phyloP scores from a whole-genome alignment of 2,888 invertebrate genomes.

The Heteropelma amictum region DNA sequence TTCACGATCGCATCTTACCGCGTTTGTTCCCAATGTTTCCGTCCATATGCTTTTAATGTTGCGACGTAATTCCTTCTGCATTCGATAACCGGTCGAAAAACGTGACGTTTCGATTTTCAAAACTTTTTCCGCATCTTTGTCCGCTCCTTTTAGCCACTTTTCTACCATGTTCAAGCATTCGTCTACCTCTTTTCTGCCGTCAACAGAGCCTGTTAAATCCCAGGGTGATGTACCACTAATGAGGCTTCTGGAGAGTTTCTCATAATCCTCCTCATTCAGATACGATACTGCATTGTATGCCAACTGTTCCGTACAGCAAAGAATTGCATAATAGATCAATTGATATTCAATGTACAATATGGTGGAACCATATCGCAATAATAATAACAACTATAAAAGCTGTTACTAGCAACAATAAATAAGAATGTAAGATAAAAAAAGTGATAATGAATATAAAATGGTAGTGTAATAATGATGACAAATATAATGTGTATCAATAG shows the following conservation, averaged over 20 bases:
- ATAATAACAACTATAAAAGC: too few species aligned
- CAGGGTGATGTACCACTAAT: slow-evolving; percentile 70
- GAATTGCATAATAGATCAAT: too few species aligned
- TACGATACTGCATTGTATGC: slow-evolving; percentile 84
- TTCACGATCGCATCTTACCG: slow-evolving; percentile 51
- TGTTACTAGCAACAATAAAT: too few species aligned
- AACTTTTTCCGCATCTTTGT: slow-evolving; percentile 58
- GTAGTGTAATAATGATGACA: too few species aligned
- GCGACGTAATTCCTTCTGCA: slow-evolving; percentile 81
- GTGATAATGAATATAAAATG: too few species aligned
- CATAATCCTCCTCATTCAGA: slow-evolving; percentile 81
- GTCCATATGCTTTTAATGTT: slow-evolving; percentile 79
- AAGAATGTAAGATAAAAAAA: too few species aligned
- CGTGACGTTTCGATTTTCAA: slow-evolving; percentile 76
- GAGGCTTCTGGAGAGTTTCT: slow-evolving; percentile 73
- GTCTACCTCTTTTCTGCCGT: slow-evolving; percentile 71
- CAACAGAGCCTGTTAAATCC: slow-evolving; percentile 58
- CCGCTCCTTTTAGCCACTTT: slow-evolving; percentile 72
- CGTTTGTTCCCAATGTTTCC: slow-evolving; percentile 54
- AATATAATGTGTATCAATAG: too few species aligned
- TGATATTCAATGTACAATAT: too few species aligned
- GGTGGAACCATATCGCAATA: too few species aligned
- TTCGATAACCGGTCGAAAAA: slow-evolving; percentile 80
- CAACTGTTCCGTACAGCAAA: slow-evolving; percentile 79
- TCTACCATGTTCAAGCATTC: slow-evolving; percentile 70